A percentile compares a stretch with the other conserved stretches of the same genome.
These are phyloP conservation scores for Margarornis squamiger DNA, from an alignment of 2,797 vertebrate genomes.

Conservation along the genomic window DNA sequence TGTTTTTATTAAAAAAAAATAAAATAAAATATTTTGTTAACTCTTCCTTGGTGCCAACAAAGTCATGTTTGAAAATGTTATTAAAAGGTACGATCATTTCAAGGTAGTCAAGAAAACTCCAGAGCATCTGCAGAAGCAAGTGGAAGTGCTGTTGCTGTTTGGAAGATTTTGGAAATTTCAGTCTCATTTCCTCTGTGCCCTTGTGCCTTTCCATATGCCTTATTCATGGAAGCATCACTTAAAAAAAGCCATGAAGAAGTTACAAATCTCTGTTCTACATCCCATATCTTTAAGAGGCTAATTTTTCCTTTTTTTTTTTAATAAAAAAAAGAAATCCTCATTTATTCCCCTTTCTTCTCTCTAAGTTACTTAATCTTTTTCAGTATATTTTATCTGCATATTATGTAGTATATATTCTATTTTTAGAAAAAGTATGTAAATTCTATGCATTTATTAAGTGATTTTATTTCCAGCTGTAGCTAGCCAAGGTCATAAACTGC, in stretches of 20 bases:
- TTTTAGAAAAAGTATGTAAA: background rate
- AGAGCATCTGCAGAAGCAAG: background rate
- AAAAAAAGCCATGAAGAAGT: background rate
- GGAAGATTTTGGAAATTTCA: background rate
- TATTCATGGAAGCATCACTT: background rate
- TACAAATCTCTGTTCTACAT: background rate
- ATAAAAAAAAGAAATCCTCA: background rate
- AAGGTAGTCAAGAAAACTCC: background rate
- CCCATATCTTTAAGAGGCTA: background rate
- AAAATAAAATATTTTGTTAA: slow-evolving; percentile 51
- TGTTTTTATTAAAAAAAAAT: background rate
- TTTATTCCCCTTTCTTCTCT: background rate
- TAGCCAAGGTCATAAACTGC: slow-evolving; percentile 36
- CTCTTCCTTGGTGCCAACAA: background rate
- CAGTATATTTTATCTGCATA: background rate
- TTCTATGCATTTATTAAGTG: background rate
- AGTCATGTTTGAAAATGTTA: slow-evolving; percentile 12
- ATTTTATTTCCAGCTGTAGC: slow-evolving; percentile 10
- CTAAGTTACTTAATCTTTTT: background rate
- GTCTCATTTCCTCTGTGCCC: background rate
- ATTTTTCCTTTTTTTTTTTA: background rate
- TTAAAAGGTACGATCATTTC: slow-evolving; percentile 9
- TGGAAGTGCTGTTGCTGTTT: background rate
- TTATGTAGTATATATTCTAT: background rate
- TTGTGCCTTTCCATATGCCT: background rate